Evolutionary conservation across 1,140 invertebrate genomes (phyloP).

Genomic region (Pseudomyrmex sp.): DNA sequence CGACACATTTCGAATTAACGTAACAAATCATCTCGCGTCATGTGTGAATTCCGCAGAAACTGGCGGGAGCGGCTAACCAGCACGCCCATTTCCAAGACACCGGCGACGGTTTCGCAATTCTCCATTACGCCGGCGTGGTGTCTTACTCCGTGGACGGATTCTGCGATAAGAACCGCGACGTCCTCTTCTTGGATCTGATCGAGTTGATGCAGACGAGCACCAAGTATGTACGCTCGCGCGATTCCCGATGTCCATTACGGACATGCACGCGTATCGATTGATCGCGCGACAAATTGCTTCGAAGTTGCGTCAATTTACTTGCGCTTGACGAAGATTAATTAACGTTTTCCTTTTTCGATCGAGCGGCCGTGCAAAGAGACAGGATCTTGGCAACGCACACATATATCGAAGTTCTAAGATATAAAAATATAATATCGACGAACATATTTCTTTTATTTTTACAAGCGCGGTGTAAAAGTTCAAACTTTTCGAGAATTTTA

Average conservation of each 20-base stretch:
- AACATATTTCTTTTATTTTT: too few species aligned
- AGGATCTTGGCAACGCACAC: too few species aligned
- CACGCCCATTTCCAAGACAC: conserved; percentile 88
- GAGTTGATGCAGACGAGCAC: conserved; percentile 90
- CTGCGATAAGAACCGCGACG: conserved; percentile 92
- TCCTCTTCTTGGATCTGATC: conserved; percentile 90
- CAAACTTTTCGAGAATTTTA: too few species aligned
- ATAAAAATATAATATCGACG: too few species aligned
- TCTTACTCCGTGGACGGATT: conserved; percentile 90
- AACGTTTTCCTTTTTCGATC: not conserved
- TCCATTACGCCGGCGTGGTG: conserved; percentile 92
- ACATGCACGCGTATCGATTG: not conserved
- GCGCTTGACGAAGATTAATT: conserved; percentile 14
- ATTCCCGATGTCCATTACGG: not conserved
- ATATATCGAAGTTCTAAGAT: too few species aligned
- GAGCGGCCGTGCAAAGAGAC: not conserved
- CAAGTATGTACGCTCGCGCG: conserved; percentile 84
- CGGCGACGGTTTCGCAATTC: conserved; percentile 88
- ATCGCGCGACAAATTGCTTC: conserved; percentile 29
- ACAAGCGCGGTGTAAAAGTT: too few species aligned
- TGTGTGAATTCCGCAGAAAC: conserved; percentile 85
- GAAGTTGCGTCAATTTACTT: not conserved
- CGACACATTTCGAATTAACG: too few species aligned
- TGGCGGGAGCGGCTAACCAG: conserved; percentile 84
- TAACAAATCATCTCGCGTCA: not conserved